phyloP scores from a whole-genome alignment of 2,888 invertebrate genomes.

The Ommatoiulus sabulosus region DNA sequence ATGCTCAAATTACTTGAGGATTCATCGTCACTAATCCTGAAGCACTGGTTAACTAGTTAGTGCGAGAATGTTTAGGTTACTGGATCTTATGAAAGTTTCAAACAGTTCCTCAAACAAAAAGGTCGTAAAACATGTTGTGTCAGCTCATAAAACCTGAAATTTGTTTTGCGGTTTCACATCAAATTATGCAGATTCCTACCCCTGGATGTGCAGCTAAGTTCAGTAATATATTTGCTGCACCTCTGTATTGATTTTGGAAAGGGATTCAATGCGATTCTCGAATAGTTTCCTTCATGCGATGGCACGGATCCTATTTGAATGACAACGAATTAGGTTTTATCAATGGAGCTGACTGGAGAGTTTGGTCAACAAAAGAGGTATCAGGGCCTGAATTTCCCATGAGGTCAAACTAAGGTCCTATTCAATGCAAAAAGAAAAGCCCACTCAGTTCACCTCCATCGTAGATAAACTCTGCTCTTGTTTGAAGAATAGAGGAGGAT shows the following conservation, averaged over 20 bases:
- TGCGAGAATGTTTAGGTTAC: too few species aligned
- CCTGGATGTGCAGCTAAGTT: background rate
- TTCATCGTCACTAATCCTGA: too few species aligned
- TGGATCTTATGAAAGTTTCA: too few species aligned
- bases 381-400: constrained; percentile 21
- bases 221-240: background rate
- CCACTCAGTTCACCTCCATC: constrained; percentile 27
- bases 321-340: constrained; percentile 34
- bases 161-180: too few species aligned
- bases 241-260: background rate
- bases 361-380: constrained; percentile 34
- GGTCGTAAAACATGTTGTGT: too few species aligned
- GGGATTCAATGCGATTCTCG: background rate
- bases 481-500: background rate
- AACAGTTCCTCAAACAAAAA: too few species aligned
- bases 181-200: background rate
- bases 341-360: constrained; percentile 34
- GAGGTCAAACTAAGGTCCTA: constrained; percentile 15
- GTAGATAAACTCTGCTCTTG: background rate
- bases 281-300: constrained; percentile 28
- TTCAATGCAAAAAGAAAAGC: constrained; percentile 1
- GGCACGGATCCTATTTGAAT: constrained; percentile 28
- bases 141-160: too few species aligned
- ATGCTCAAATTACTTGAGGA: too few species aligned
- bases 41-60: too few species aligned